Percentiles rank a stretch among this genome's conserved stretches.
These are phyloP conservation scores for Drosophila lacertosa DNA, from an alignment of 1,140 invertebrate genomes.

Conservation along the genomic window DNA sequence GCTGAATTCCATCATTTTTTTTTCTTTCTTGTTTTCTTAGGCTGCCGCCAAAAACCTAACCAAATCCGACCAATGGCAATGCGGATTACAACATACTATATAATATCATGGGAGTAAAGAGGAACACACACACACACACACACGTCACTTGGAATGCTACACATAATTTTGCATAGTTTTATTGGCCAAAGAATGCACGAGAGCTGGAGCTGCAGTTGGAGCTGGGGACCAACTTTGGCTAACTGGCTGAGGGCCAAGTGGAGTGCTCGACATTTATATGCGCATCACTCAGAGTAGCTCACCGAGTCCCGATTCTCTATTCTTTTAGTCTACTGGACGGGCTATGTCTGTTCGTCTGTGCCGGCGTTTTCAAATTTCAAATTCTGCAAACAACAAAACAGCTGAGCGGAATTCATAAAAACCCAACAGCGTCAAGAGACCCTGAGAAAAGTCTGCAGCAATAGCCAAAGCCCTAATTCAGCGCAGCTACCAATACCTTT, in stretches of 20 bases:
- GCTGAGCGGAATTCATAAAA: conserved; percentile 77
- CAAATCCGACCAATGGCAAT: conserved; percentile 21
- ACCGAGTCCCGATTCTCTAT: conserved; percentile 14
- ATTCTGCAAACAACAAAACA: conserved; percentile 46
- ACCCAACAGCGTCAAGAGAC: conserved; percentile 31
- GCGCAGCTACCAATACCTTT: background rate
- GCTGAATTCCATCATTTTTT: conserved; percentile 57
- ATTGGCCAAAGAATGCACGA: conserved; percentile 65
- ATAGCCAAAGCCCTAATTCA: conserved; percentile 12
- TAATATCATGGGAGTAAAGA: conserved; percentile 42
- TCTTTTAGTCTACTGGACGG: conserved; percentile 2
- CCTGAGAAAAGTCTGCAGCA: conserved; percentile 29
- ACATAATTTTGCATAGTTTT: conserved; percentile 82
- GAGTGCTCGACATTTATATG: conserved; percentile 80
- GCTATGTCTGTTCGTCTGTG: background rate
- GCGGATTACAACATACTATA: conserved; percentile 31
- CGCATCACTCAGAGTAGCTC: conserved; percentile 69
- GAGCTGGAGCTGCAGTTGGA: background rate
- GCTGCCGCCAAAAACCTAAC: conserved; percentile 13
- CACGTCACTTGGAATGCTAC: conserved; percentile 52
- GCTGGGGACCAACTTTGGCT: conserved; percentile 16
- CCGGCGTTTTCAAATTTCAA: conserved; percentile 42
- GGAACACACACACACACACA: conserved; percentile 1
- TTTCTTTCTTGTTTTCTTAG: no score
- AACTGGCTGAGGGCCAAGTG: conserved; percentile 53